These are phyloP conservation scores for Trachelipus rathkii DNA, from an alignment of 1,140 invertebrate species.

Conservation along the genomic window DNA sequence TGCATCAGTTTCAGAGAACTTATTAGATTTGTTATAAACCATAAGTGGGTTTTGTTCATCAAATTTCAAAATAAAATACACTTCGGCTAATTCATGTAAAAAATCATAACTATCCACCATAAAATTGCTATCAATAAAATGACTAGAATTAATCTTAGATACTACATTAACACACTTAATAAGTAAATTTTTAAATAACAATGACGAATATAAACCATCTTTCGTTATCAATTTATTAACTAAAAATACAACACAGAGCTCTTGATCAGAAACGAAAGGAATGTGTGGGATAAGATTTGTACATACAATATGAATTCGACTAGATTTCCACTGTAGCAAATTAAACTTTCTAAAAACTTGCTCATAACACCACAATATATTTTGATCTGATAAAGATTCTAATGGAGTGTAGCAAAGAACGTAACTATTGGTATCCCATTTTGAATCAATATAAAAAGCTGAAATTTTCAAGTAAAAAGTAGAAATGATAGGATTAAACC, in stretches of 20 bases:
- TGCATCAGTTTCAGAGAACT: not conserved
- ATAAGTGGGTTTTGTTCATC: not conserved
- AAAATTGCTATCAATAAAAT: not conserved
- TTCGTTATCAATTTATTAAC: not conserved
- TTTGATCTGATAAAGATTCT: not conserved
- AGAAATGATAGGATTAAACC: not conserved
- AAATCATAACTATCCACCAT: not conserved
- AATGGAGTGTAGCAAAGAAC: not conserved
- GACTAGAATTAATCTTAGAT: not conserved
- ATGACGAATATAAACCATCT: not conserved
- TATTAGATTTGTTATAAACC: not conserved
- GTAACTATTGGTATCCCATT: not conserved
- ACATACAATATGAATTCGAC: not conserved
- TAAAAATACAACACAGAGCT: not conserved
- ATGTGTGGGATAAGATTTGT: not conserved
- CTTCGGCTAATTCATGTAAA: not conserved
- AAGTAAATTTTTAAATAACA: slow-evolving; percentile 1
- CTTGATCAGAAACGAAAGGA: not conserved
- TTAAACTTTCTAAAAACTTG: not conserved
- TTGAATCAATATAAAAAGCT: not conserved
- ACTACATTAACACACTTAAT: not conserved
- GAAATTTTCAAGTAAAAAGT: not conserved
- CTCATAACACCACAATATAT: not conserved
- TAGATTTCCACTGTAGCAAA: not conserved
- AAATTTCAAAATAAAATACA: not conserved